phyloP scores from a whole-genome alignment of 1,140 invertebrate genomes.

The Thrips palmi region DNA sequence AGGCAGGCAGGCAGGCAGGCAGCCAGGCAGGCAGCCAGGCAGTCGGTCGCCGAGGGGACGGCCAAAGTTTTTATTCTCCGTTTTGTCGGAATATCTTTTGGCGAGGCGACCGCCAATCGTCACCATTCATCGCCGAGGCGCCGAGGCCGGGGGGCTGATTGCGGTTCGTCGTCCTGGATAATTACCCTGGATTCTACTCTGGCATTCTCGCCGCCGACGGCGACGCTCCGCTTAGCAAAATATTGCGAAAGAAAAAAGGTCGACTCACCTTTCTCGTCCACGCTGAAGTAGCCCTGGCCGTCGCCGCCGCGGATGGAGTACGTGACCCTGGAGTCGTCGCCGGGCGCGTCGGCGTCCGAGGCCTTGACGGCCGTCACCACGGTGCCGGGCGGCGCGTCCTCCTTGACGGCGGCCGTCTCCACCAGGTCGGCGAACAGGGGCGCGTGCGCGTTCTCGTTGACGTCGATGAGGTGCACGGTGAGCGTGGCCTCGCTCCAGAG shows the following conservation, averaged over 20 bases:
- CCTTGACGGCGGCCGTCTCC: slow-evolving; percentile 43
- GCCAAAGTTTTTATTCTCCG: too few species aligned
- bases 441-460: slow-evolving; percentile 75
- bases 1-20: too few species aligned
- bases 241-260: slow-evolving; percentile 11
- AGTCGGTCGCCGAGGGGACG: too few species aligned
- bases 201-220: too few species aligned
- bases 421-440: slow-evolving; percentile 74
- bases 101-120: too few species aligned
- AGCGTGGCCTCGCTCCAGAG: slow-evolving; percentile 54
- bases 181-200: too few species aligned
- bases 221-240: slow-evolving; percentile 5
- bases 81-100: too few species aligned
- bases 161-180: too few species aligned
- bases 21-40: too few species aligned
- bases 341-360: slow-evolving; percentile 54
- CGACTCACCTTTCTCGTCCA: slow-evolving; percentile 73
- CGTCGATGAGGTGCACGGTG: slow-evolving; percentile 77
- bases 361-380: slow-evolving; percentile 59
- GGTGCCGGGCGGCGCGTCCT: slow-evolving; percentile 54
- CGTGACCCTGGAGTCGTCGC: slow-evolving; percentile 55
- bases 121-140: too few species aligned
- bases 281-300: slow-evolving; percentile 77
- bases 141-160: too few species aligned
- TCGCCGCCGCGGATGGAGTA: slow-evolving; percentile 79